Conservation (phyloP, 2,888 invertebrate genomes). For the Polyommatus iphigenia region DNA sequence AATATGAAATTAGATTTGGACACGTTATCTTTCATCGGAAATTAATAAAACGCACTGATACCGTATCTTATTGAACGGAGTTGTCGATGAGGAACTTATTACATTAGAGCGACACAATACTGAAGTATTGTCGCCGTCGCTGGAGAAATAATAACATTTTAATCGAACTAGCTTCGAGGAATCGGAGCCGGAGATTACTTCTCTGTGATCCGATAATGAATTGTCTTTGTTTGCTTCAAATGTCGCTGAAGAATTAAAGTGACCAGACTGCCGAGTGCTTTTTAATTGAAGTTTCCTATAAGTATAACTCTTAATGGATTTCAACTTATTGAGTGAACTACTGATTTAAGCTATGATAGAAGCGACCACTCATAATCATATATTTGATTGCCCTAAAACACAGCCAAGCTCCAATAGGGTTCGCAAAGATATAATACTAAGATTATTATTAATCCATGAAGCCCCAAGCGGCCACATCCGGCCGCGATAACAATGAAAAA, state of each 20-base stretch:
- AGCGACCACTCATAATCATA: not conserved
- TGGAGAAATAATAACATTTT: conserved; percentile 35
- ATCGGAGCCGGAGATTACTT: not conserved
- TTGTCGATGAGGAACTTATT: conserved; percentile 17
- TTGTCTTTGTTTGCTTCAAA: conserved; percentile 12
- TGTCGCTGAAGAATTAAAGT: conserved; percentile 7
- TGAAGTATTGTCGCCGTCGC: conserved; percentile 30
- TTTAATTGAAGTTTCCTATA: conserved; percentile 10
- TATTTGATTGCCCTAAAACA: not conserved
- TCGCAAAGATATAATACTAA: not conserved
- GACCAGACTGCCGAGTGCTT: not conserved
- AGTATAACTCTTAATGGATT: not conserved
- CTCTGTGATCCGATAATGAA: conserved; percentile 23
- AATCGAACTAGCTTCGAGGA: conserved; percentile 32
- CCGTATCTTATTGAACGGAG: conserved; percentile 25
- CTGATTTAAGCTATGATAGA: not conserved
- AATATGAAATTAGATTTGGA: conserved; percentile 15
- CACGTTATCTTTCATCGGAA: conserved; percentile 10
- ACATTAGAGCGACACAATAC: conserved; percentile 16
- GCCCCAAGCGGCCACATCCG: too few species aligned
- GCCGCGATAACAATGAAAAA: too few species aligned
- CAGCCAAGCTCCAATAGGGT: not conserved
- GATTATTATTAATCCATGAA: too few species aligned
- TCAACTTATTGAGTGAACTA: not conserved
- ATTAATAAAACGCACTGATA: conserved; percentile 26